Conservation (phyloP, 1,140 invertebrate genomes). For the Caenorhabditis latens region DNA sequence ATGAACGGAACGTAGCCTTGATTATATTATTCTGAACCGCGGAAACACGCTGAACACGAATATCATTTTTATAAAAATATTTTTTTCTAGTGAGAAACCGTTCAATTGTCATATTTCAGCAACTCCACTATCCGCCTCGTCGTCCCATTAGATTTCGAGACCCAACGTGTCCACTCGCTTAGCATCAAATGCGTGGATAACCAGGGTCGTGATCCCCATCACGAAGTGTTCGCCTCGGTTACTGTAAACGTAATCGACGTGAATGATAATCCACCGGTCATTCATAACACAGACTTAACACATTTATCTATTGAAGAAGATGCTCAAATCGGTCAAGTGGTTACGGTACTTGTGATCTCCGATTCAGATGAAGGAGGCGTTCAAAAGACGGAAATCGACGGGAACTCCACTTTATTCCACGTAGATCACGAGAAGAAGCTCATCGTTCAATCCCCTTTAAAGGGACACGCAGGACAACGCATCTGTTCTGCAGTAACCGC, state of each 20-base stretch:
- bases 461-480: conserved; percentile 57
- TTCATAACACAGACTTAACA: conserved; percentile 56
- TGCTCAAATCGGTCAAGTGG: conserved; percentile 32
- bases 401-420: conserved; percentile 18
- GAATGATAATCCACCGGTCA: conserved; percentile 56
- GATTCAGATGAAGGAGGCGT: conserved; percentile 56
- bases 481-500: conserved; percentile 57
- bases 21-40: too few relatives aligned
- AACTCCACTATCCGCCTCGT: conserved; percentile 47
- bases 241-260: conserved; percentile 52
- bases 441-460: conserved; percentile 1
- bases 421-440: conserved; percentile 45
- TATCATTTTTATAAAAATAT: too few relatives aligned
- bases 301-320: conserved; percentile 60
- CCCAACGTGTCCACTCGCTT: conserved; percentile 42
- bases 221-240: conserved; percentile 59
- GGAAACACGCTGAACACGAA: too few relatives aligned
- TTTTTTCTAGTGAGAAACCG: too few relatives aligned
- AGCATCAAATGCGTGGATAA: conserved; percentile 47
- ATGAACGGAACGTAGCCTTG: too few relatives aligned
- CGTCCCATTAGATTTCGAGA: conserved; percentile 46
- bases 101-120: background rate
- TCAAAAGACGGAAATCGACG: conserved; percentile 28
- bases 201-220: conserved; percentile 16
- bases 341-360: conserved; percentile 39